phyloP scores from a whole-genome alignment of 2,113 vertebrate genomes.

The Sylvilagus bachmani region DNA sequence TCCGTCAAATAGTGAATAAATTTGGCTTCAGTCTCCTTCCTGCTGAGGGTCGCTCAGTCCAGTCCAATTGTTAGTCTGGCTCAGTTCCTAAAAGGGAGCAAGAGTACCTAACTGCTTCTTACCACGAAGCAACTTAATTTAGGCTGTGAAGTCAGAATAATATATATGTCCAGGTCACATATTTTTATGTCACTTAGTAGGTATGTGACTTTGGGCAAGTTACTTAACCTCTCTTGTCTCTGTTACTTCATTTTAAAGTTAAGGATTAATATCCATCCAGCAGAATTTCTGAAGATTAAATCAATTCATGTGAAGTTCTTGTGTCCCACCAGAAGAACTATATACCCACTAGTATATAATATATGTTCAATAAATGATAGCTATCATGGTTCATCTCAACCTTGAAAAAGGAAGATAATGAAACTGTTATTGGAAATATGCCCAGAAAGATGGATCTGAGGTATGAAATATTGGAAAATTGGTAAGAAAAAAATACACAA shows the following conservation, averaged over 20 bases:
- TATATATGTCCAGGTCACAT: neutral
- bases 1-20: no score
- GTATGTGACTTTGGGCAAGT: neutral
- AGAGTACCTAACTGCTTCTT: neutral
- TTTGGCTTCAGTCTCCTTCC: neutral
- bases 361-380: neutral
- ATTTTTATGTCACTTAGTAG: constrained; percentile 3
- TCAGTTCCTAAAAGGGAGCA: neutral
- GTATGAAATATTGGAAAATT: neutral
- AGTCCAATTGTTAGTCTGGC: neutral
- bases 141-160: neutral
- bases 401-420: neutral
- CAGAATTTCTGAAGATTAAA: constrained; percentile 38
- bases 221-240: neutral
- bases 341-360: neutral
- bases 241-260: neutral
- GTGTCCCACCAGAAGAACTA: no score
- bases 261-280: neutral
- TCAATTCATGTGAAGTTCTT: neutral
- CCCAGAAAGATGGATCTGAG: neutral
- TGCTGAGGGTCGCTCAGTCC: neutral
- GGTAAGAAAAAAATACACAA: neutral
- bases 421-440: neutral
- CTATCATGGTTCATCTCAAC: neutral
- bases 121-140: neutral